Evolutionary conservation across 2,797 vertebrate species (phyloP), one percentile per base, ranked within the genome.

Genomic region (Mormyrus hasselquistii): DNA sequence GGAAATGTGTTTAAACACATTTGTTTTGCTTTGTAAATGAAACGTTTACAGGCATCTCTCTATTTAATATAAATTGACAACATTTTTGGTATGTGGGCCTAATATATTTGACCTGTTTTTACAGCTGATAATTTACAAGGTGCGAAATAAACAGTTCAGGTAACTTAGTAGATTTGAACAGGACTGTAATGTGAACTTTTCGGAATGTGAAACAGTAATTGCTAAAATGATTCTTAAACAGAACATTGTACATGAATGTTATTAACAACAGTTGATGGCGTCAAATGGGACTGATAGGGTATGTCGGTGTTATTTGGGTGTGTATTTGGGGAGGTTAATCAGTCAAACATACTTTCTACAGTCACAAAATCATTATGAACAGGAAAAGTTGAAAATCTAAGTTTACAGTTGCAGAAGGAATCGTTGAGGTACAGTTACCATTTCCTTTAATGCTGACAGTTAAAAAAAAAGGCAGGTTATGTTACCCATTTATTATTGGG

Each of bases 11-110:
- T 62, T 41, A 16, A 41, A 44, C 14, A 73, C 65, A 57, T 62
- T 82, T 90, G 84, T 91, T 90, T 91, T 92, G 91, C 90, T 91
- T 90, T 84, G 53, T 22, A 59, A 86, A 55, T 50, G 12, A 49
- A 22, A 86, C 16, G 25, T 83, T 85, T 85, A 52, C 10, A 89
- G 10, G 29, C 47, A 86, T 57, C n/a, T 87, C 22, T 82, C 25
- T 16, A 41, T 38, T 59, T 57, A 87, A 38, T 55, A 29, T 16
- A n/a, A 87, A 57, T 16, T 55, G 22, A 57, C 50, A 87, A 57
- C 52, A 87, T 87, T 87, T 59, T 55, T 87, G 50, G 50, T 16
- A 57, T 12, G 52, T 55, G 25, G 55, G 82, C 44, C 49, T 14
- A 55, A 52, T 59, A 38, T 59, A n/a, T 38, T 16, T 19, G 5